Conservation (phyloP, 2,113 vertebrate genomes). For the Gnathonemus echidnorhynchus region DNA sequence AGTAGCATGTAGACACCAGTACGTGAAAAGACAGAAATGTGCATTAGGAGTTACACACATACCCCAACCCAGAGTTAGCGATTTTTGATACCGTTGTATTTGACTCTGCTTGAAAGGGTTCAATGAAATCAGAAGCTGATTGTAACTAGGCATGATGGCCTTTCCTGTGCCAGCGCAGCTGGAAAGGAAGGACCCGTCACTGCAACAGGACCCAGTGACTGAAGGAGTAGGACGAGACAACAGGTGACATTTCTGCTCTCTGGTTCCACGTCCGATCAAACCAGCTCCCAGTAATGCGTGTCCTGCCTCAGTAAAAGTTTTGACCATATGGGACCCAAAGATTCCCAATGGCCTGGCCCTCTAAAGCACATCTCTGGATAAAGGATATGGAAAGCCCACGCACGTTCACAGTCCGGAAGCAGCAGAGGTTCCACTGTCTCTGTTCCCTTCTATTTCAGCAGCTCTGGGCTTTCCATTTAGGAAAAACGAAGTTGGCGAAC, state of each 20-base stretch:
- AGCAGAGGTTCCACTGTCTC: neutral
- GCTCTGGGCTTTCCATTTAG: conserved; percentile 16
- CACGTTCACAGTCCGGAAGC: conserved; percentile 12
- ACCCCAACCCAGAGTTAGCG: neutral
- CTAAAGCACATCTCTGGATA: conserved; percentile 21
- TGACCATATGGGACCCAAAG: conserved; percentile 9
- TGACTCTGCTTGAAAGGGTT: neutral
- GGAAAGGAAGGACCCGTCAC: neutral
- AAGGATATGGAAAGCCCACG: conserved; percentile 6
- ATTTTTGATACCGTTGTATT: neutral
- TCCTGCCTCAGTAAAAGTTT: conserved; percentile 1
- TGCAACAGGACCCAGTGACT: neutral
- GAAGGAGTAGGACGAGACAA: neutral
- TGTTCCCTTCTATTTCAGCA: neutral
- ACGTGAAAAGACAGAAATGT: neutral
- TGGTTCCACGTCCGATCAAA: neutral
- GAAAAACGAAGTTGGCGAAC: neutral
- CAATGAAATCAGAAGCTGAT: neutral
- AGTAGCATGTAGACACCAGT: neutral
- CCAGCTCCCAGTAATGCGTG: neutral
- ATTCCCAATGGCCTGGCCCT: neutral
- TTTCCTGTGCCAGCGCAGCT: neutral
- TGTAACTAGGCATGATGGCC: neutral
- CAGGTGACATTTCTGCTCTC: neutral
- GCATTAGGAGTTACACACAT: neutral